These are phyloP conservation scores for Columba guinea DNA, from an alignment of 2,797 vertebrate species.

Conservation along the genomic window DNA sequence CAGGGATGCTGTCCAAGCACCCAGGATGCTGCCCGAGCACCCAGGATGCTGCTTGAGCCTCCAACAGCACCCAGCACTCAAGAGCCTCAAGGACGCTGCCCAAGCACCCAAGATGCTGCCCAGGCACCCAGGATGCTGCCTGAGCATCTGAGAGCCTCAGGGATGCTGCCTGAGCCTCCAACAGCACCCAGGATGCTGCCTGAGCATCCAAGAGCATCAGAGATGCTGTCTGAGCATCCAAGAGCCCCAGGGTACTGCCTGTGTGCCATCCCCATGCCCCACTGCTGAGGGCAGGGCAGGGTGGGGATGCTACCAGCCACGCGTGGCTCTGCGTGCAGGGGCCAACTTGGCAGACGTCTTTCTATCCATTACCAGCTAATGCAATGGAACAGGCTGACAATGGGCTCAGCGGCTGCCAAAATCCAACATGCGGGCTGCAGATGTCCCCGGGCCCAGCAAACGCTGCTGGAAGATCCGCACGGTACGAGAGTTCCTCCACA, in stretches of 20 bases:
- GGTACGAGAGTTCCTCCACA: slow-evolving; percentile 50
- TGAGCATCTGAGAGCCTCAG: too few relatives aligned
- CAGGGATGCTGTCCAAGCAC: too few relatives aligned
- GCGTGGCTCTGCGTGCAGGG: background rate
- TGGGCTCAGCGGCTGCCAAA: slow-evolving; percentile 55
- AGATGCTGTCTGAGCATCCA: too few relatives aligned
- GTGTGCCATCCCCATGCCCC: accelerated
- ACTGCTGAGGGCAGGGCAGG: background rate
- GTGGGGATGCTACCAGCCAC: background rate
- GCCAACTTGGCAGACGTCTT: background rate
- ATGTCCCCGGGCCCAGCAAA: slow-evolving; percentile 61
- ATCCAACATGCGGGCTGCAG: slow-evolving; percentile 70
- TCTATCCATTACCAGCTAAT: slow-evolving; percentile 38
- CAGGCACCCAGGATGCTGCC: too few relatives aligned
- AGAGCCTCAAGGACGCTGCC: too few relatives aligned
- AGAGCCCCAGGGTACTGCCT: too few relatives aligned
- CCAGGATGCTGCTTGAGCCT: too few relatives aligned
- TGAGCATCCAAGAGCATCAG: too few relatives aligned
- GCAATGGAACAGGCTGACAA: slow-evolving; percentile 67
- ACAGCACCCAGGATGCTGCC: background rate
- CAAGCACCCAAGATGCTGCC: too few relatives aligned
- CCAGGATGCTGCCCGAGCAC: too few relatives aligned
- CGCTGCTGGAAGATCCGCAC: slow-evolving; percentile 41
- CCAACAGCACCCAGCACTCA: too few relatives aligned
- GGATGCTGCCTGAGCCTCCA: background rate